A percentile compares a stretch with the other conserved stretches of the same genome.
These are phyloP conservation scores for Ormyrus rosae DNA, from an alignment of 2,888 invertebrate species.

Conservation along the genomic window DNA sequence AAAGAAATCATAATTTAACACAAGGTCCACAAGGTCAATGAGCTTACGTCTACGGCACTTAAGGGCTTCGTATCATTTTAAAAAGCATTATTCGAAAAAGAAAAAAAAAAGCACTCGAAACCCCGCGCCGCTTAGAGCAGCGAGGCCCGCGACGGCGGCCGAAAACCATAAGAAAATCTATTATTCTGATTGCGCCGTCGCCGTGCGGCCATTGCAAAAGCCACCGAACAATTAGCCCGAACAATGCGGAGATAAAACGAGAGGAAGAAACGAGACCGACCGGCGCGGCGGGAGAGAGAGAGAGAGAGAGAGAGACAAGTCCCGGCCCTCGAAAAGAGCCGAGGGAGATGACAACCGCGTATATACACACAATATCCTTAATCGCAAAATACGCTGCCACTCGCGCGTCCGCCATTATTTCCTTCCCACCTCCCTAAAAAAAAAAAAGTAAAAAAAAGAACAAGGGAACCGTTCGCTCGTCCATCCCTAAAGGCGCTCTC, in stretches of 20 bases:
- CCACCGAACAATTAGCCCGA: slow-evolving; percentile 30
- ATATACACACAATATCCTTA: slow-evolving; percentile 34
- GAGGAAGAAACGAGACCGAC: background rate
- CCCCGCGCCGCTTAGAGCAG: too few relatives aligned
- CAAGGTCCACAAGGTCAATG: background rate
- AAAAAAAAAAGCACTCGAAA: background rate
- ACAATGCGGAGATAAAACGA: background rate
- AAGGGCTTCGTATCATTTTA: background rate
- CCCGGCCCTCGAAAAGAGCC: too few relatives aligned
- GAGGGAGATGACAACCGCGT: background rate
- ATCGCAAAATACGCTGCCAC: slow-evolving; percentile 22
- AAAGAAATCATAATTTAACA: slow-evolving; percentile 40
- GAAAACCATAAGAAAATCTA: slow-evolving; percentile 1
- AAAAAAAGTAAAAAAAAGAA: background rate
- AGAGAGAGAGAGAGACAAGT: background rate
- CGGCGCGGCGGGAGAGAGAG: background rate
- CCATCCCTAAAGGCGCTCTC: background rate
- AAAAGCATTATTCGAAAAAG: background rate
- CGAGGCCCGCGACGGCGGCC: background rate
- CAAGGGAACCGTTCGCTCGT: background rate
- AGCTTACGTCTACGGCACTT: background rate
- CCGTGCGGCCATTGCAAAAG: background rate
- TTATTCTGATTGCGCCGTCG: slow-evolving; percentile 31
- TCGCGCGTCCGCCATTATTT: background rate
- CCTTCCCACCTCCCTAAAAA: background rate